Evolutionary conservation across 35 echinoderm and acorn worm species (phyloP).

Genomic region (Diadema setosum): DNA sequence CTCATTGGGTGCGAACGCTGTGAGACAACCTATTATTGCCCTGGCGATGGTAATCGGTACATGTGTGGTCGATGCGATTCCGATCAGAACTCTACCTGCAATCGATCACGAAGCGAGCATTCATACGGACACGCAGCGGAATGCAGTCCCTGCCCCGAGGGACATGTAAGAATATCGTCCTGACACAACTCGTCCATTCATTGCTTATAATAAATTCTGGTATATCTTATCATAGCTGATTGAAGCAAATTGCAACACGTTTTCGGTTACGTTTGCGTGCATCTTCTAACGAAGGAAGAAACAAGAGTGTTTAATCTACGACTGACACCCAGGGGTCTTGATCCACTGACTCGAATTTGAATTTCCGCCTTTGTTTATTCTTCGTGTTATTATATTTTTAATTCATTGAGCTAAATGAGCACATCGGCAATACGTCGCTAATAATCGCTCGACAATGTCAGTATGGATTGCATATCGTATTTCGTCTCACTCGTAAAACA

Average conservation of each 20-base stretch:
- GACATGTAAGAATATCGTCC: slow-evolving; percentile 48
- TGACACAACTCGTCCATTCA: too few relatives aligned
- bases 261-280: not conserved
- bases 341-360: not conserved
- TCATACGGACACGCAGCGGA: not conserved
- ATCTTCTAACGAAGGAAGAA: not conserved
- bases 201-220: too few relatives aligned
- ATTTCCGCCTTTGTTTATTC: too few relatives aligned
- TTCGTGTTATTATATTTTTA: too few relatives aligned
- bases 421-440: too few relatives aligned
- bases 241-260: not conserved
- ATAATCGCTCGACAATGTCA: too few relatives aligned
- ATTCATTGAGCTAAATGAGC: too few relatives aligned
- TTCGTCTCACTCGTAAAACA: too few relatives aligned
- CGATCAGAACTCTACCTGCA: not conserved
- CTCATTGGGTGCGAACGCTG: not conserved
- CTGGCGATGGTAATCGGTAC: not conserved
- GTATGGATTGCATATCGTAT: too few relatives aligned
- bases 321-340: too few relatives aligned
- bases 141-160: not conserved
- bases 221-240: not conserved
- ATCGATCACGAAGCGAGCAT: not conserved
- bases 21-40: not conserved
- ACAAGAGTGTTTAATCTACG: too few relatives aligned
- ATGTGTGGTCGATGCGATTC: not conserved